Evolutionary conservation across 2,888 invertebrate species (phyloP), one percentile per base, ranked within the genome.

Genomic region (Flexamia atlantica): DNA sequence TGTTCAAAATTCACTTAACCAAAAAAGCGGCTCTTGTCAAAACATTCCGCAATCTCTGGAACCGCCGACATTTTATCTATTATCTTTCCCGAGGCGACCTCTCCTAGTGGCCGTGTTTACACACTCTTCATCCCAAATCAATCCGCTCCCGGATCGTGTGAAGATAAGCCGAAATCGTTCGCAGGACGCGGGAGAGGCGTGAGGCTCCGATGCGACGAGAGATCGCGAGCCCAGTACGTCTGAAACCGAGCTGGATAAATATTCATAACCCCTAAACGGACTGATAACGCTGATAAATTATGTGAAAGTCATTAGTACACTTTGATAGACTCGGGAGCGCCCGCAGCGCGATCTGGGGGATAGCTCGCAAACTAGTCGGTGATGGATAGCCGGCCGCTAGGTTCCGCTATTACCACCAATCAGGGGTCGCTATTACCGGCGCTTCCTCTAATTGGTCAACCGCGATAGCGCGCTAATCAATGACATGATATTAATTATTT

Each of bases 211-310:
- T 40, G 70, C 28, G 28, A 3, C 28, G 30, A 64, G 28, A 40
- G 20, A 5, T 46, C 46, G 23, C 7, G 74, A 4, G 5, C 40
- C 1, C 9, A 1, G 5, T n/a, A 14, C 4, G 72, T 23, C 74
- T 46, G 74, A 76, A 53, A 32, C 32, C 36, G 79, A 36, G 32
- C 32, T 17, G 57, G 79, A 53, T 79, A 79, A 53, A 79, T 79
- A 79, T 79, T 79, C 79, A 79, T 79, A 79, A 57, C 32, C 30
- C 79, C 79, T 30, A 79, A 57, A 53, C 79, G 32, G 79, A 79
- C 79, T 76, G 79, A 79, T 79, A 79, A 79, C 20, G 28, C 50
- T 50, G 57, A 79, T 57, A 79, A 79, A 79, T 79, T 30, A 79
- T 79, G 76, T 79, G 79, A 53, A 76, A 53, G 79, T 79, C 79